Conservation (phyloP, 2,888 invertebrate species). For the Agapostemon virescens region DNA sequence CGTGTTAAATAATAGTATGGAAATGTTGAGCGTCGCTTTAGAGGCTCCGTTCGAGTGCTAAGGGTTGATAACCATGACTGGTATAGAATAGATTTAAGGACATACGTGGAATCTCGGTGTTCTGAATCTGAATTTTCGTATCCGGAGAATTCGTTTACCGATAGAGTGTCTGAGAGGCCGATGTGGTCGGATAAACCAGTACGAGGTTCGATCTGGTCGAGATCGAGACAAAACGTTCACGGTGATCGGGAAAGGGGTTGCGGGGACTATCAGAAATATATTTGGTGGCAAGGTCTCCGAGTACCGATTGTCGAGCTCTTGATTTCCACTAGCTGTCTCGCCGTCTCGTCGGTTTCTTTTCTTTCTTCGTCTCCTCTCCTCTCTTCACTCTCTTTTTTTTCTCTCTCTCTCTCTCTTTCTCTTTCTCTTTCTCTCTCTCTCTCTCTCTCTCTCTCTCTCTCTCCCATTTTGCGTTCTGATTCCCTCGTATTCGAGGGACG, state of each 20-base stretch:
- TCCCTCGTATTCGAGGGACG: constrained; percentile 14
- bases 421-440: background rate
- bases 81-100: background rate
- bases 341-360: constrained; percentile 22
- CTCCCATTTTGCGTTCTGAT: constrained; percentile 22
- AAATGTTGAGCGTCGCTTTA: too few relatives aligned
- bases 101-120: background rate
- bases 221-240: constrained; percentile 24
- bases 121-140: background rate
- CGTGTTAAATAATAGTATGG: too few relatives aligned
- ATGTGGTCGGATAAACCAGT: background rate
- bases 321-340: constrained; percentile 40
- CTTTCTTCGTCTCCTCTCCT: background rate
- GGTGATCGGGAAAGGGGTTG: constrained; percentile 12
- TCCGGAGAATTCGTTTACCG: background rate
- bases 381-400: background rate
- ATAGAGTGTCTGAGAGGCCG: background rate
- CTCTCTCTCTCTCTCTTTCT: background rate
- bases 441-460: background rate
- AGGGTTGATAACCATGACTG: background rate
- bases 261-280: constrained; percentile 9
- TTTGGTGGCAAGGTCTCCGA: constrained; percentile 17
- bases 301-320: constrained; percentile 34
- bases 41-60: too few relatives aligned
- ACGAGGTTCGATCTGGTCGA: background rate